phyloP scores from a whole-genome alignment of 92 coral and sea anemone species.

The Zoanthus gigantus region DNA sequence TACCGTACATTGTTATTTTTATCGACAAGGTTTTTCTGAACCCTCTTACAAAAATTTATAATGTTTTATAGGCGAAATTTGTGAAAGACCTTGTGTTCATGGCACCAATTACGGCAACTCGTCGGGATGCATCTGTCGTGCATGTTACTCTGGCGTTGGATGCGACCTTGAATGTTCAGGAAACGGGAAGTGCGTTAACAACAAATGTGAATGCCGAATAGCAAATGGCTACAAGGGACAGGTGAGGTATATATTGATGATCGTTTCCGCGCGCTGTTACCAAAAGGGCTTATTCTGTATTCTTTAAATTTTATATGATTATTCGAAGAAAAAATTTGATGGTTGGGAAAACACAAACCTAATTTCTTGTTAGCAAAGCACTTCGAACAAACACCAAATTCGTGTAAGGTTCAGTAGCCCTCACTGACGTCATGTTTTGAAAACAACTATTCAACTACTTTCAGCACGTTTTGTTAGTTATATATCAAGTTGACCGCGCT shows the following conservation, averaged over 20 bases:
- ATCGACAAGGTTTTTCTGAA: background rate
- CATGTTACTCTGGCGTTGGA: conserved; percentile 73
- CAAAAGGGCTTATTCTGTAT: no score
- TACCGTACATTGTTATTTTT: background rate
- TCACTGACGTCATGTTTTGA: no score
- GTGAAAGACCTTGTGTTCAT: conserved; percentile 68
- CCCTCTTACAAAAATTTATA: background rate
- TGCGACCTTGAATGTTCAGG: conserved; percentile 70
- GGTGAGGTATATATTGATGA: background rate
- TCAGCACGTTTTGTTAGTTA: no score
- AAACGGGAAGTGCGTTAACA: conserved; percentile 61
- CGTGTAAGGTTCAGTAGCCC: no score
- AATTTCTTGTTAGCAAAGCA: no score
- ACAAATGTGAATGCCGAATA: conserved; percentile 63
- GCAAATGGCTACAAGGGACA: conserved; percentile 69
- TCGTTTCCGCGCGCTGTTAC: no score
- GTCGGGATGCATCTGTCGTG: conserved; percentile 70
- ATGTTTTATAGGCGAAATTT: conserved; percentile 50
- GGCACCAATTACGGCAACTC: conserved; percentile 76
- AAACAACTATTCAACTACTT: no score
- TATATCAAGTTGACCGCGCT: no score
- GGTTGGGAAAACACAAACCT: no score
- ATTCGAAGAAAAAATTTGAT: no score
- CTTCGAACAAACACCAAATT: no score
- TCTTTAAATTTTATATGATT: no score